Evolutionary conservation across 1,140 invertebrate genomes (phyloP), one percentile per base, ranked within the genome.

Genomic region (Asobara japonica): DNA sequence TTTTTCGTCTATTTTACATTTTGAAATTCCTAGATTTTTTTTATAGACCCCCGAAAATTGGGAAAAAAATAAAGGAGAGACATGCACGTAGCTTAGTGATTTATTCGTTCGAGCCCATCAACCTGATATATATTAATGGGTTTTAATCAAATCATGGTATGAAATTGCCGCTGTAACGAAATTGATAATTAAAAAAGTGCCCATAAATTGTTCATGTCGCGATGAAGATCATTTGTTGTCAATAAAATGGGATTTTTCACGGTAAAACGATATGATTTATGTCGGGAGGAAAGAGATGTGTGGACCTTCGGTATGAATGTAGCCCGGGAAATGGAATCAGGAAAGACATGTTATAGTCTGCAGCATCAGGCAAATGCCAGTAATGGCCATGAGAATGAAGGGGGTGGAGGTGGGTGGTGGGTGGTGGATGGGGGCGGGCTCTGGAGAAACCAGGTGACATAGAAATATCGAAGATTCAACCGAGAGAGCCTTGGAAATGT

Each of bases 391-490:
- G 51, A 27, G 20, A 60, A 27, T 60, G 7, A 25, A 27, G 51
- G n/a, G 27, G 27, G 27, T n/a, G n/a, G n/a, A n/a, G 1, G 5
- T 18, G 41, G 6, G 16, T 27, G 30, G 29, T 30, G 48, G n/a
- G 33, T 31, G n/a, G n/a, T n/a, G n/a, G n/a, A n/a, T n/a, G n/a
- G n/a, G n/a, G n/a, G n/a, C n/a, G n/a, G n/a, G n/a, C n/a, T 27
- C 60, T 70, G 20, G 27, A 22, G 22, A 60, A 45, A 60, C 56
- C 56, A 70, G 64, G 69, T 70, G 69, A 70, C 69, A 62, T 64
- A 60, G 69, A 70, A 70, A 70, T 70, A 70, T 70, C 56, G 69
- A 48, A 45, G 69, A 70, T 70, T 25, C 56, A 70, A 64, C 61
- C 56, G 10, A 30, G 22, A 13, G 31, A 29, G 25, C 29, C 11